Conservation (phyloP, 2,888 invertebrate genomes). For the Mactromeris polynyma region DNA sequence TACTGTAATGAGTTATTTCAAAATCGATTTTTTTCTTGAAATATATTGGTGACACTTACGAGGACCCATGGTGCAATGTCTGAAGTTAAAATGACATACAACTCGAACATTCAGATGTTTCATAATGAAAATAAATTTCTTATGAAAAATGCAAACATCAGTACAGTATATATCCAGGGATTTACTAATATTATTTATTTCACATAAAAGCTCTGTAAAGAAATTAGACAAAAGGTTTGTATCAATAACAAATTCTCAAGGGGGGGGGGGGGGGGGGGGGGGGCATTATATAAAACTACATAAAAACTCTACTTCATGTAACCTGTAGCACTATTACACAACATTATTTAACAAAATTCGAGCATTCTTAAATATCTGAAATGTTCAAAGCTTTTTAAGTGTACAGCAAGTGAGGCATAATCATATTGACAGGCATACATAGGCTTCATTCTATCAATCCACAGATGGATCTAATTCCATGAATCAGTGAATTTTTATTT, state of each 20-base stretch:
- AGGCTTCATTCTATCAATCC: not conserved
- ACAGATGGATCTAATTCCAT: not conserved
- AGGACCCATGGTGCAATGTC: not conserved
- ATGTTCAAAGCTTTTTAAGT: too few relatives aligned
- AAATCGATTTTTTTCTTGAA: not conserved
- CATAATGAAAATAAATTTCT: not conserved
- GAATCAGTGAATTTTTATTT: too few relatives aligned
- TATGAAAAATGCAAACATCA: not conserved
- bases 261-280: not conserved
- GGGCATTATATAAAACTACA: too few relatives aligned
- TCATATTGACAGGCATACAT: too few relatives aligned
- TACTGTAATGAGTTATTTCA: not conserved
- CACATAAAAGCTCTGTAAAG: not conserved
- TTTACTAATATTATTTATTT: constrained; percentile 11
- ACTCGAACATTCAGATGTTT: not conserved
- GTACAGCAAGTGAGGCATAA: too few relatives aligned
- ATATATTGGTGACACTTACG: not conserved
- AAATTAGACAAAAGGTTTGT: not conserved
- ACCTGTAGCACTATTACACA: not conserved
- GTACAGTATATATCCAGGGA: not conserved
- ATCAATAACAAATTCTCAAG: not conserved
- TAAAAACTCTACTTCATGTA: not conserved
- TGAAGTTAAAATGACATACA: not conserved
- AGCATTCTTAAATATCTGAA: too few relatives aligned
- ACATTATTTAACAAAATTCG: too few relatives aligned